Evolutionary conservation across 2,797 vertebrate genomes (phyloP).

Genomic region (Lacerta agilis): DNA sequence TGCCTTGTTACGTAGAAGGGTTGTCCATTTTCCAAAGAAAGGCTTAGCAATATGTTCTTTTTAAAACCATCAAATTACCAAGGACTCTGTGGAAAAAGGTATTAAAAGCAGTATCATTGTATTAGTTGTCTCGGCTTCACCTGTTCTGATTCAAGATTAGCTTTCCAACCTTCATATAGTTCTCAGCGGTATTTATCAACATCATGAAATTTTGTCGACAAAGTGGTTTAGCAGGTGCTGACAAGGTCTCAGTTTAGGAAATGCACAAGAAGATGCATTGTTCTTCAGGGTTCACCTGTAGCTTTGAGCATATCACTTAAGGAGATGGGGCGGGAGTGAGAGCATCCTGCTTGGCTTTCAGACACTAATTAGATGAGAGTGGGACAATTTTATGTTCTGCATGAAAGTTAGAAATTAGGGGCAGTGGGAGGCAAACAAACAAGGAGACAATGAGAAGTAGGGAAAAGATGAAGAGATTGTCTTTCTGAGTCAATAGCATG

Average conservation of each 20-base stretch:
- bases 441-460: constrained; percentile 1
- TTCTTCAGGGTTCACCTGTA: constrained; percentile 44
- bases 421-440: constrained; percentile 14
- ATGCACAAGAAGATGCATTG: constrained; percentile 14
- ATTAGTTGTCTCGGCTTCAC: constrained; percentile 39
- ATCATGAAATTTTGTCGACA: constrained; percentile 51
- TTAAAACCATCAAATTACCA: constrained; percentile 34
- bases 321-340: constrained; percentile 15
- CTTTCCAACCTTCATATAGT: constrained; percentile 20
- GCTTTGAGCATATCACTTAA: constrained; percentile 41
- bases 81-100: background rate
- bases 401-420: constrained; percentile 43
- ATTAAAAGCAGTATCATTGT: constrained; percentile 38
- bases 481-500: constrained; percentile 13
- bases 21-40: constrained; percentile 13
- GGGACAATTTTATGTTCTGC: constrained; percentile 26
- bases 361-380: constrained; percentile 49
- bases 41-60: constrained; percentile 29
- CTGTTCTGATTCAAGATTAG: constrained; percentile 8
- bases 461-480: background rate
- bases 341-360: constrained; percentile 31
- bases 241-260: constrained; percentile 56
- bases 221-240: constrained; percentile 51
- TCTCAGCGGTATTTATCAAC: constrained; percentile 38
- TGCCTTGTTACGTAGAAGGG: constrained; percentile 28